These are phyloP conservation scores for Anoplolepis gracilipes DNA, from an alignment of 1,140 invertebrate species.

Conservation along the genomic window DNA sequence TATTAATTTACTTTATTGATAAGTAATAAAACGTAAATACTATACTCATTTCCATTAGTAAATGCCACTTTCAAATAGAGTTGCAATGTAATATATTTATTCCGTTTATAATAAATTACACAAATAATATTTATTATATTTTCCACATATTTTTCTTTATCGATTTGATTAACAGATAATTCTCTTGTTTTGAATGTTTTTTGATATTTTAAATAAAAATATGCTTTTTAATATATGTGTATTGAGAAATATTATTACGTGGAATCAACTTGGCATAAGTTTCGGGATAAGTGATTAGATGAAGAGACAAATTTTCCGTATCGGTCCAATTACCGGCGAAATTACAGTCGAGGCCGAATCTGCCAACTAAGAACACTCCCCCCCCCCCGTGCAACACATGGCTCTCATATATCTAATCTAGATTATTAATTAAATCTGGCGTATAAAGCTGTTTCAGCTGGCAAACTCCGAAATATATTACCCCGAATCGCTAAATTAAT, in stretches of 20 bases:
- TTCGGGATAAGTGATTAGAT: conserved; percentile 71
- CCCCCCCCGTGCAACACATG: conserved; percentile 57
- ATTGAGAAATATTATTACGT: not conserved
- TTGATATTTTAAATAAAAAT: not conserved
- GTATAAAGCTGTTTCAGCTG: conserved; percentile 80
- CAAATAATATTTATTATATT: too few relatives aligned
- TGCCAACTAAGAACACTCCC: conserved; percentile 78
- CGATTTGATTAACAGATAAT: too few relatives aligned
- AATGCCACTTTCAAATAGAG: too few relatives aligned
- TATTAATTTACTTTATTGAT: too few relatives aligned
- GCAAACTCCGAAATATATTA: conserved; percentile 77
- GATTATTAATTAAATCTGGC: conserved; percentile 83
- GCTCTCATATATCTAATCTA: conserved; percentile 77
- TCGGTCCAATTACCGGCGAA: conserved; percentile 78
- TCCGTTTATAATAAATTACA: too few relatives aligned
- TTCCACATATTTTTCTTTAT: too few relatives aligned
- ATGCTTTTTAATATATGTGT: not conserved
- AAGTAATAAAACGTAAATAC: too few relatives aligned
- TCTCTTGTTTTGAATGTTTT: too few relatives aligned
- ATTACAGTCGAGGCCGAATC: conserved; percentile 70
- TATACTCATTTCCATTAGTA: too few relatives aligned
- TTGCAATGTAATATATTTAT: too few relatives aligned
- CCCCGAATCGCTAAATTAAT: conserved; percentile 78
- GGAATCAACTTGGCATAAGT: conserved; percentile 48
- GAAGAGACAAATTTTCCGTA: conserved; percentile 78